Evolutionary conservation across 2,797 vertebrate genomes (phyloP).

Genomic region (Emydoidea blandingii): DNA sequence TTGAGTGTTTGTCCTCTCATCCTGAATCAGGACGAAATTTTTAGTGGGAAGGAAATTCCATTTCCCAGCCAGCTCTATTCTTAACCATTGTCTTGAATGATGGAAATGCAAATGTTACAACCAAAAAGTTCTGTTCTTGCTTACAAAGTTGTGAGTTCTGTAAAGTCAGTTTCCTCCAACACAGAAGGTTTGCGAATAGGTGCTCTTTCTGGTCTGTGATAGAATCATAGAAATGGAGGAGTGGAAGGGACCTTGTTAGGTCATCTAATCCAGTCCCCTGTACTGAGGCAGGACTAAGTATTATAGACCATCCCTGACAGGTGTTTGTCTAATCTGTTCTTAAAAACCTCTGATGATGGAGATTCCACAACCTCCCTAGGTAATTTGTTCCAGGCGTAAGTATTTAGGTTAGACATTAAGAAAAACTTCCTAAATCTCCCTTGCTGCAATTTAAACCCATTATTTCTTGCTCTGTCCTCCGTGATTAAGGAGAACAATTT

Average conservation of each 20-base stretch:
- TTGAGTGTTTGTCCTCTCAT: not conserved
- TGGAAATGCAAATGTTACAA: not conserved
- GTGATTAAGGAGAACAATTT: no score
- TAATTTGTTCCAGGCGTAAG: no score
- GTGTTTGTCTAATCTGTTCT: no score
- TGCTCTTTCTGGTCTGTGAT: not conserved
- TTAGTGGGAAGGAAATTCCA: not conserved
- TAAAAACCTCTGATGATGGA: no score
- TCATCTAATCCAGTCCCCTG: no score
- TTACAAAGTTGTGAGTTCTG: not conserved
- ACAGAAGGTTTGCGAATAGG: not conserved
- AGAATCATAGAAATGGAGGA: not conserved
- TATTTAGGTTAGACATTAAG: no score
- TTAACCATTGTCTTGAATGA: not conserved
- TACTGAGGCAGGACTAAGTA: not conserved
- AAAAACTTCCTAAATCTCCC: no score
- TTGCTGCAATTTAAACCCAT: no score
- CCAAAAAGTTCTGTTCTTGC: not conserved
- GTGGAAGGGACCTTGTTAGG: no score
- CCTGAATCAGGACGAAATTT: not conserved
- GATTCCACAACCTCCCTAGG: no score
- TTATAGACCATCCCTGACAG: not conserved
- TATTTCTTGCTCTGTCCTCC: no score
- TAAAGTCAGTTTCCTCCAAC: not conserved
- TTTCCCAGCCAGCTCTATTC: not conserved